Conservation (phyloP, 2,113 vertebrate genomes). For the Sorex araneus region DNA sequence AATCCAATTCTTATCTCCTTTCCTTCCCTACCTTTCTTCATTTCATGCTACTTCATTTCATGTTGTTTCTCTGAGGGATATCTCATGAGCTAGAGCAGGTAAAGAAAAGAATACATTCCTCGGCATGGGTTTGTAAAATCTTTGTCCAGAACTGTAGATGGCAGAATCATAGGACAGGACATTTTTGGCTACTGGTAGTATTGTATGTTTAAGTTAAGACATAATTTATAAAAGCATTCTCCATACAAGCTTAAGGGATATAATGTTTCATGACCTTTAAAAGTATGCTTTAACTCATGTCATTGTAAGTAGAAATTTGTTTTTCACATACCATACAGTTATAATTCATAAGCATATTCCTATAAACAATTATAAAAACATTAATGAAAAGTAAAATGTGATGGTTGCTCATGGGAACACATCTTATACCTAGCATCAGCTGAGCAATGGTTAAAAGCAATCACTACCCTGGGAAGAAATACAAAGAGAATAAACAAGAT, state of each 20-base stretch:
- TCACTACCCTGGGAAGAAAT: slow-evolving; percentile 77
- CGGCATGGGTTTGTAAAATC: slow-evolving; percentile 10
- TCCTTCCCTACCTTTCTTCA: slow-evolving; percentile 28
- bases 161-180: slow-evolving; percentile 77
- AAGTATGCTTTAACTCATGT: slow-evolving; percentile 80
- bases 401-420: slow-evolving; percentile 40
- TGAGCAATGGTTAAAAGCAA: neutral
- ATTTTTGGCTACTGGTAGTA: slow-evolving; percentile 85
- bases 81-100: neutral
- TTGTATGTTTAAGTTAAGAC: slow-evolving; percentile 86
- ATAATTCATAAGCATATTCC: slow-evolving; percentile 60
- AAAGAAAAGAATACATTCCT: neutral
- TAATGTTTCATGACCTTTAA: slow-evolving; percentile 82
- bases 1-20: neutral
- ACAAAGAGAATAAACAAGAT: slow-evolving; percentile 70
- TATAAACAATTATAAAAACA: slow-evolving; percentile 84
- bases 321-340: slow-evolving; percentile 86
- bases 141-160: slow-evolving; percentile 78
- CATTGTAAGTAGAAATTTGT: slow-evolving; percentile 83
- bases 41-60: neutral
- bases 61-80: neutral
- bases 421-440: neutral
- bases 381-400: slow-evolving; percentile 82
- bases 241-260: slow-evolving; percentile 82
- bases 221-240: slow-evolving; percentile 88